phyloP scores from a whole-genome alignment of 2,797 vertebrate species.

The Chrysolophus pictus region DNA sequence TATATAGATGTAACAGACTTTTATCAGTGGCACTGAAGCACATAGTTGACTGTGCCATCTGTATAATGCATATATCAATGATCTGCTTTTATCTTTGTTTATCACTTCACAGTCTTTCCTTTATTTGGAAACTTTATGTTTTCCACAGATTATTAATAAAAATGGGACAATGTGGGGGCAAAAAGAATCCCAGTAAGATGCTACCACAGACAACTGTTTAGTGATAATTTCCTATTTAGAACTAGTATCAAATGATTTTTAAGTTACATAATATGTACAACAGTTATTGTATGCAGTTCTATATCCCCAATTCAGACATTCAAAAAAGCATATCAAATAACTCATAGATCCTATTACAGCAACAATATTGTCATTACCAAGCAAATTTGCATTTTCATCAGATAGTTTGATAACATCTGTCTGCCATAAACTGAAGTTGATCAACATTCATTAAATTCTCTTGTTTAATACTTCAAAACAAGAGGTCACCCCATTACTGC shows the following conservation, averaged over 20 bases:
- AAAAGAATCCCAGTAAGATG: not conserved
- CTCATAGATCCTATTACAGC: not conserved
- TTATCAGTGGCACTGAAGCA: not conserved
- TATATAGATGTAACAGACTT: not conserved
- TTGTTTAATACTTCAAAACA: constrained; percentile 10
- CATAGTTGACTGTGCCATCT: not conserved
- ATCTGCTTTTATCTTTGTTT: not conserved
- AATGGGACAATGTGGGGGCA: not conserved
- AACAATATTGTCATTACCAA: not conserved
- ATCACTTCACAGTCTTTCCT: not conserved
- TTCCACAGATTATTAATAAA: constrained; percentile 4
- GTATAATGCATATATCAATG: not conserved
- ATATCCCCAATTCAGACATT: not conserved
- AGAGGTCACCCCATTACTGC: not conserved
- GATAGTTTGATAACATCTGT: not conserved
- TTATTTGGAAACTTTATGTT: not conserved
- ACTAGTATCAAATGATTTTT: not conserved
- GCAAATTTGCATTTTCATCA: not conserved
- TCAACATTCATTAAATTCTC: not conserved
- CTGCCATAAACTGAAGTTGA: not conserved
- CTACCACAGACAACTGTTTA: not conserved
- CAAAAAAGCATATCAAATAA: not conserved
- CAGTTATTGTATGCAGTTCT: not conserved
- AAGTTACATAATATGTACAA: not conserved
- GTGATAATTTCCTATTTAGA: not conserved